These are phyloP conservation scores for Uromys caudimaculatus DNA, from an alignment of 2,797 vertebrate species.

Conservation along the genomic window DNA sequence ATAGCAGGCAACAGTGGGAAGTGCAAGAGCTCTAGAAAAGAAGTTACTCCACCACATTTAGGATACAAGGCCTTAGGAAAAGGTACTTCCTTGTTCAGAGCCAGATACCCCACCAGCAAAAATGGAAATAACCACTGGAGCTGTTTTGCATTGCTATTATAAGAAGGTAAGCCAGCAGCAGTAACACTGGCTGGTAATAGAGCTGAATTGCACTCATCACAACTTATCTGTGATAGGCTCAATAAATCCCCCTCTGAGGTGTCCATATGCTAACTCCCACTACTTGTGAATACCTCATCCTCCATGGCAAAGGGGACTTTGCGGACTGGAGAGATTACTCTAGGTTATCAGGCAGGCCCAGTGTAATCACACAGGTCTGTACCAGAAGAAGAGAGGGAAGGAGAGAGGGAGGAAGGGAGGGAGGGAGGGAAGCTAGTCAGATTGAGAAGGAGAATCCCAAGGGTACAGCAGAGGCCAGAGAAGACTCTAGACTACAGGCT, in stretches of 20 bases:
- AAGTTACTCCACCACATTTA: background rate
- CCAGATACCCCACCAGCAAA: background rate
- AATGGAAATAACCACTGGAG: background rate
- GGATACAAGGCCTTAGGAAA: background rate
- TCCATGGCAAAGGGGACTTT: background rate
- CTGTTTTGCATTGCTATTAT: background rate
- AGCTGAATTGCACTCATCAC: background rate
- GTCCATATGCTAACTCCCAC: background rate
- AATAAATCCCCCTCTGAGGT: background rate
- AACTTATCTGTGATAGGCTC: background rate
- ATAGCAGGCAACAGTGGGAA: background rate
- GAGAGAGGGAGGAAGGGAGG: background rate
- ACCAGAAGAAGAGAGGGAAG: background rate
- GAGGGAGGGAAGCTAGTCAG: background rate
- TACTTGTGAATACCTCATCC: background rate
- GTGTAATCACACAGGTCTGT: background rate
- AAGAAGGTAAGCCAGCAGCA: background rate
- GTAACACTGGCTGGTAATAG: background rate
- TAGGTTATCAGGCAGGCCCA: background rate
- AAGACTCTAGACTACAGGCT: background rate
- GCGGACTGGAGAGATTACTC: background rate
- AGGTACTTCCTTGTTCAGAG: conserved; percentile 1
- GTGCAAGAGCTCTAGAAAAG: background rate
- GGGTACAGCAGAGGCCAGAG: background rate
- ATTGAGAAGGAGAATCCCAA: background rate